A percentile compares a stretch with the other conserved stretches of the same genome.
Conservation (phyloP, 2,113 vertebrate species). For the Colius striatus region DNA sequence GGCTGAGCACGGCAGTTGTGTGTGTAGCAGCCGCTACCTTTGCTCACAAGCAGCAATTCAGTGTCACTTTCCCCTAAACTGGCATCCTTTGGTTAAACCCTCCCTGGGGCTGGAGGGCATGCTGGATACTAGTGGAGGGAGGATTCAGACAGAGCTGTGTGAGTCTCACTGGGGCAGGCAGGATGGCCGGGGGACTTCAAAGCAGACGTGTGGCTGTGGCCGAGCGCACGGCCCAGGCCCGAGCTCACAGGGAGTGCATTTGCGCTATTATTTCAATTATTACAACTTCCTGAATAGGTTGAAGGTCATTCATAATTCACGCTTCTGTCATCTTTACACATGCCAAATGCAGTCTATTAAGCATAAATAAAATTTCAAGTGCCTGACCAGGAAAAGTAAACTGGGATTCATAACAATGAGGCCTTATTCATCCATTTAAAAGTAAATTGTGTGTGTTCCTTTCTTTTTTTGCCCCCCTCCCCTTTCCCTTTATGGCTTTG, state of each 20-base stretch:
- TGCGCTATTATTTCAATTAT: conserved; percentile 83
- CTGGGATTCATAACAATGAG: conserved; percentile 77
- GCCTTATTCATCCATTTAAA: conserved; percentile 75
- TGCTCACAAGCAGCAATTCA: neutral
- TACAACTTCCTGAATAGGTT: conserved; percentile 84
- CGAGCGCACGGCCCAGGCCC: conserved; percentile 29
- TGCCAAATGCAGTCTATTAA: conserved; percentile 81
- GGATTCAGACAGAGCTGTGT: neutral
- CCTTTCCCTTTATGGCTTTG: conserved; percentile 7
- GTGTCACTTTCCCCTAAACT: neutral
- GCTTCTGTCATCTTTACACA: conserved; percentile 81
- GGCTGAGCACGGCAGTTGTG: neutral
- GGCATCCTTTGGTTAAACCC: neutral
- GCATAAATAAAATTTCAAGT: conserved; percentile 83
- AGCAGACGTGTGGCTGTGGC: neutral
- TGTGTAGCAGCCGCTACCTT: neutral
- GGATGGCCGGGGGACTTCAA: conserved; percentile 49
- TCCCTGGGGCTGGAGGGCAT: neutral
- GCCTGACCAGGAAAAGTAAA: conserved; percentile 80
- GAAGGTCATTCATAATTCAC: conserved; percentile 84
- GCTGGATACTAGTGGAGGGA: neutral
- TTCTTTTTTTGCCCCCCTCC: neutral
- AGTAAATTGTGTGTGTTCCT: conserved; percentile 63
- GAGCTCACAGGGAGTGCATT: conserved; percentile 68
- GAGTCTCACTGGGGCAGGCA: neutral